Evolutionary conservation across 1,140 invertebrate species (phyloP), one percentile per base, ranked within the genome.

Genomic region (Drosophila carrolli): DNA sequence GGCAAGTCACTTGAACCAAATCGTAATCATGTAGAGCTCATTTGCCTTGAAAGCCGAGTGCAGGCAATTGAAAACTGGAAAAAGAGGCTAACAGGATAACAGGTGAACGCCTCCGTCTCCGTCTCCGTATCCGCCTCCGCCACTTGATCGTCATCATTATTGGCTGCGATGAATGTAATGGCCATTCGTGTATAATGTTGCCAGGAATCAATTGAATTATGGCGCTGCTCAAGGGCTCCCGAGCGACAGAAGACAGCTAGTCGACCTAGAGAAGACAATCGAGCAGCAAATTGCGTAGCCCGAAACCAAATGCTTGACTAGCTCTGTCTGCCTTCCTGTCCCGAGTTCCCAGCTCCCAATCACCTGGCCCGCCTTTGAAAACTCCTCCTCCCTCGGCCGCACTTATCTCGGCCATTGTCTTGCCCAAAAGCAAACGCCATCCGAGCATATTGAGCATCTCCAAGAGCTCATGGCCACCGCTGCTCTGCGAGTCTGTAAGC

Each of bases 211-310:
- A 90, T 89, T 89, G 85, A 88, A 84, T 89, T 88, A 88, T 88
- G 81, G 74, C 61, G 54, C 75, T 73, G 53, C 54, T 63, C 54
- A 56, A 78, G 59, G 67, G 47, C 75, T 78, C 48, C 41, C 44
- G 1, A 53, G 16, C 71, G 73, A 51, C 50, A 43, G 46, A 58
- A 14, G 70, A 19, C 59, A 53, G 44, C 32, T 29, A 46, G 38
- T 55, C 46, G 35, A 53, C 16, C 51, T 19, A 63, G 60, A 57
- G 65, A 78, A 88, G 75, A 88, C 83, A 88, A 88, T 88, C 81
- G 84, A 88, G 80, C 84, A 89, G 79, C 84, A 88, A 88, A 88
- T 88, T 89, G 84, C 81, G 80, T 89, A 77, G 79, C 84, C 68
- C 72, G 65, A 83, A 89, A 81, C 73, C 82, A 63, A 85, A 85